A percentile compares a stretch with the other conserved stretches of the same genome.
These are phyloP conservation scores for Pachycephus smyrnensis DNA, from an alignment of 2,888 invertebrate species.

Conservation along the genomic window DNA sequence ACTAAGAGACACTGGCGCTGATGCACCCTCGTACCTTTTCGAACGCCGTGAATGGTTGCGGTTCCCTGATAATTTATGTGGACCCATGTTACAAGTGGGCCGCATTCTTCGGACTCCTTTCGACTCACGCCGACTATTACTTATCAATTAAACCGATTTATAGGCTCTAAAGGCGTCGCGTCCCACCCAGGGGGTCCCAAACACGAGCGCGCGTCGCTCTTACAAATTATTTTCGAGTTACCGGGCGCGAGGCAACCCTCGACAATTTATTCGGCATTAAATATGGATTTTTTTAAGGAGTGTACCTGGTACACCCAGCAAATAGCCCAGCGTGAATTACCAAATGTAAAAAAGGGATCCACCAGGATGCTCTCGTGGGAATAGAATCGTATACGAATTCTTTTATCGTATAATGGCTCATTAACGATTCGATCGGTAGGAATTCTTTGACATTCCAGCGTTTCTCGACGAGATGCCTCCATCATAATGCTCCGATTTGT, in stretches of 20 bases:
- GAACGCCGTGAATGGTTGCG: not conserved
- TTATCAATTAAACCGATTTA: slow-evolving; percentile 42
- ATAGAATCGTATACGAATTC: not conserved
- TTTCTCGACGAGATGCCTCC: not conserved
- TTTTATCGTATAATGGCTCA: not conserved
- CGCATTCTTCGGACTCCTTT: slow-evolving; percentile 32
- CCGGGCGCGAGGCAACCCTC: not conserved
- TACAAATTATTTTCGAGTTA: slow-evolving; percentile 6
- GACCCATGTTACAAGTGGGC: slow-evolving; percentile 31
- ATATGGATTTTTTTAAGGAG: slow-evolving; percentile 4
- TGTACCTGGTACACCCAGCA: not conserved
- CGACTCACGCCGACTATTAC: slow-evolving; percentile 34
- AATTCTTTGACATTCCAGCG: not conserved
- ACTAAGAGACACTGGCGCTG: not conserved
- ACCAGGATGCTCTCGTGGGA: not conserved
- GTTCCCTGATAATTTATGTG: slow-evolving; percentile 28
- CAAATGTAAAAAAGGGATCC: not conserved
- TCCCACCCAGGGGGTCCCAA: slow-evolving; percentile 25
- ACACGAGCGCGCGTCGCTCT: slow-evolving; percentile 1
- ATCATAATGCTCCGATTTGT: not conserved
- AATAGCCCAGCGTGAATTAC: not conserved
- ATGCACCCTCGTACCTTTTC: not conserved
- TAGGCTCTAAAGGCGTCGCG: slow-evolving; percentile 31
- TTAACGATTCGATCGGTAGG: not conserved
- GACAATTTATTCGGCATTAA: slow-evolving; percentile 1